Evolutionary conservation across 1,140 invertebrate genomes (phyloP).

Genomic region (Zophobas atratus): DNA sequence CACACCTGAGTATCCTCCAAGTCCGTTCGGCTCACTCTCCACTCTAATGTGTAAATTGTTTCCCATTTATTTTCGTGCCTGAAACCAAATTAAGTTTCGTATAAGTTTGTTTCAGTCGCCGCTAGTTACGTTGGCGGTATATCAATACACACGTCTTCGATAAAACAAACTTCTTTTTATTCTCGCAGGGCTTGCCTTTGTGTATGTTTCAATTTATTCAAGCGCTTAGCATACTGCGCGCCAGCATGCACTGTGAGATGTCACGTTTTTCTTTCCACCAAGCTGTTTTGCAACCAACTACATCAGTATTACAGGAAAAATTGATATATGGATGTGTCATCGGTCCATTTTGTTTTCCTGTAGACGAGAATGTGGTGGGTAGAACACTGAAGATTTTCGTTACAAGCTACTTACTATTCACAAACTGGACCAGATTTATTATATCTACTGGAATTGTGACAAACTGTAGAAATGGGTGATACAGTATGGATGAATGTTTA

Average conservation of each 20-base stretch:
- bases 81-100: constrained; percentile 52
- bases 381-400: too few relatives aligned
- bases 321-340: too few relatives aligned
- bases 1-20: constrained; percentile 44
- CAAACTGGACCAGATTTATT: too few relatives aligned
- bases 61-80: constrained; percentile 53
- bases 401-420: too few relatives aligned
- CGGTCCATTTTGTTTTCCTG: too few relatives aligned
- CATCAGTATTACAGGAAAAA: neutral
- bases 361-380: too few relatives aligned
- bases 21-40: constrained; percentile 32
- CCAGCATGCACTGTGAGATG: constrained; percentile 26
- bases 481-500: too few relatives aligned
- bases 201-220: constrained; percentile 43
- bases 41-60: constrained; percentile 55
- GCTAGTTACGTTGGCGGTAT: constrained; percentile 47
- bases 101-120: constrained; percentile 54
- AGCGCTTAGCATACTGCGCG: constrained; percentile 30
- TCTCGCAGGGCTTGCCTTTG: constrained; percentile 30
- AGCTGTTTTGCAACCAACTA: constrained; percentile 21
- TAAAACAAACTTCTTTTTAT: constrained; percentile 47
- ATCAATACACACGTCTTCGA: constrained; percentile 49
- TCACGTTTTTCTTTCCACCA: constrained; percentile 29
- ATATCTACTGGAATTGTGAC: too few relatives aligned
- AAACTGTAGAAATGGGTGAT: too few relatives aligned